Percentiles rank a stretch among this genome's conserved stretches.
phyloP scores from a whole-genome alignment of 2,888 invertebrate species.

The Luperina testacea region DNA sequence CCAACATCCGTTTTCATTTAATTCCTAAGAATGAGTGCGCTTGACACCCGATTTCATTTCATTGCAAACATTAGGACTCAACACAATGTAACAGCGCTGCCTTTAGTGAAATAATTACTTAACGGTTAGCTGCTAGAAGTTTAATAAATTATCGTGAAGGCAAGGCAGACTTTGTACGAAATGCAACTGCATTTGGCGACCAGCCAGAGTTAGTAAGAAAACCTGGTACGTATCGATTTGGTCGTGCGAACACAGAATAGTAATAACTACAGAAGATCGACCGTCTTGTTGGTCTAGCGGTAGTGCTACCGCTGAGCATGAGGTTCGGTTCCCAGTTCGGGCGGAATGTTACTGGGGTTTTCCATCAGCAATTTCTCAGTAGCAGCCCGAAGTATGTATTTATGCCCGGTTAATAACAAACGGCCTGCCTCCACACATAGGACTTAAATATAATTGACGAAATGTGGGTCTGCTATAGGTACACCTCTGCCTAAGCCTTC shows the following conservation, averaged over 20 bases:
- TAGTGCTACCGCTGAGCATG: background rate
- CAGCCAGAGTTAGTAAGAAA: constrained; percentile 75
- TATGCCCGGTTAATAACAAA: background rate
- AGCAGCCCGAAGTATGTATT: background rate
- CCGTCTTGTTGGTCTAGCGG: background rate
- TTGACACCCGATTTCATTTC: constrained; percentile 35
- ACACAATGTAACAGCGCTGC: constrained; percentile 45
- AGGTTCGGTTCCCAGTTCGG: background rate
- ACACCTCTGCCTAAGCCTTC: background rate
- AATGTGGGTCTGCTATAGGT: background rate
- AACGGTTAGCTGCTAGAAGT: constrained; percentile 44
- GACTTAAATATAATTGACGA: too few species aligned
- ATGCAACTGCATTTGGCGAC: constrained; percentile 76
- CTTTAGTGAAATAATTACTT: constrained; percentile 59
- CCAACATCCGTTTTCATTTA: constrained; percentile 20
- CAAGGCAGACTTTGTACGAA: constrained; percentile 59
- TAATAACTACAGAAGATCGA: background rate
- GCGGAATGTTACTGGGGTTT: background rate
- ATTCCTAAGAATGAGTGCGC: constrained; percentile 27
- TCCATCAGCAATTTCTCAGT: background rate
- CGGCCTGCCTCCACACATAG: too few species aligned
- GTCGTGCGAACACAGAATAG: constrained; percentile 1
- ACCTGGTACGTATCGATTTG: constrained; percentile 79
- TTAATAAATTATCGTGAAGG: constrained; percentile 53
- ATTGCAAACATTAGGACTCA: constrained; percentile 31